phyloP scores from a whole-genome alignment of 2,888 invertebrate species.

The Chirona hameri region DNA sequence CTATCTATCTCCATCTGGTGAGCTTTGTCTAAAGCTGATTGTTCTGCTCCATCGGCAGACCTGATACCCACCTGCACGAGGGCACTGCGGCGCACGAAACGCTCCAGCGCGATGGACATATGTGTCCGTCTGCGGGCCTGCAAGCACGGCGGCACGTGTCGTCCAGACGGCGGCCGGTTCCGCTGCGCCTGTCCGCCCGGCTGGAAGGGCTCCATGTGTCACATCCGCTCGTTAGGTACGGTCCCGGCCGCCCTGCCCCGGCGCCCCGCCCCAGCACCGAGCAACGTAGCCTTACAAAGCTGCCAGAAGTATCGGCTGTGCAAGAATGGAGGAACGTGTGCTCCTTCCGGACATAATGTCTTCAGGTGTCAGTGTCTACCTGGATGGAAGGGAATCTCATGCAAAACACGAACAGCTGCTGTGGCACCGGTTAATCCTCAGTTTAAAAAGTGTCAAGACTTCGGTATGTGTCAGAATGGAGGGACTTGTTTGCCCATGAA shows the following conservation, averaged over 20 bases:
- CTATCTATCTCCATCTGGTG: no score
- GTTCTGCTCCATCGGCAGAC: not conserved
- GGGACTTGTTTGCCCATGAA: not conserved
- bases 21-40: not conserved
- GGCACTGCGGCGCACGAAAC: not conserved
- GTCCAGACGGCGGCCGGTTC: not conserved
- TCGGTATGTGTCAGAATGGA: not conserved
- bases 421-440: not conserved
- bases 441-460: no score
- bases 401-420: not conserved
- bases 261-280: not conserved
- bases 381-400: not conserved
- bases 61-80: not conserved
- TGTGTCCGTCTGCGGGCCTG: not conserved
- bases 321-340: not conserved
- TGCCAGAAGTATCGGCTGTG: not conserved
- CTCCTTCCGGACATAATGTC: not conserved
- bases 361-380: not conserved
- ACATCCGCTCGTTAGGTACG: no score
- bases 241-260: no score
- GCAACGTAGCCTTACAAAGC: not conserved
- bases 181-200: not conserved
- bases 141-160: not conserved
- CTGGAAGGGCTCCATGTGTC: not conserved
- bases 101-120: not conserved